These are phyloP conservation scores for Mercenaria mercenaria DNA, from an alignment of 1,140 invertebrate species.

Conservation along the genomic window DNA sequence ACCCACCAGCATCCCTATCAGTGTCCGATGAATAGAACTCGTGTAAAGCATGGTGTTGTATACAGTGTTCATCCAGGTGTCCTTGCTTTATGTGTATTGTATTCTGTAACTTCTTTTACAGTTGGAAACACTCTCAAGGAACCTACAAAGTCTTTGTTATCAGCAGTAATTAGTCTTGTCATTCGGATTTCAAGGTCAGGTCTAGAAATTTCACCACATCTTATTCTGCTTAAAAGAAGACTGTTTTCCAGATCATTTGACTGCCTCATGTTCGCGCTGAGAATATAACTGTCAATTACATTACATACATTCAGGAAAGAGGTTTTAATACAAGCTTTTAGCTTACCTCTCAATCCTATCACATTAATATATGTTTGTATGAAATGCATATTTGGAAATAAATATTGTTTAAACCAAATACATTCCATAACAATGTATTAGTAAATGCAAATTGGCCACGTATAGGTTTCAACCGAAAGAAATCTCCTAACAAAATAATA, in stretches of 20 bases:
- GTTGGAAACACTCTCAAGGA: background rate
- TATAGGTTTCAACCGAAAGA: conserved; percentile 7
- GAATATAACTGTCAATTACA: background rate
- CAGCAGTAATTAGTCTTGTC: background rate
- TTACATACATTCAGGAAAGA: too few relatives aligned
- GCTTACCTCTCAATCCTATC: too few relatives aligned
- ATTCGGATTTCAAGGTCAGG: background rate
- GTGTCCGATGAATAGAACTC: background rate
- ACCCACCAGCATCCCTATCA: background rate
- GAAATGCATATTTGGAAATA: too few relatives aligned
- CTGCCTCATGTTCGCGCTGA: background rate
- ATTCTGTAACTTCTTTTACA: background rate
- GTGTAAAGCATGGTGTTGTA: too few relatives aligned
- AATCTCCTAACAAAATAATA: conserved; percentile 51
- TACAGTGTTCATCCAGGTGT: too few relatives aligned
- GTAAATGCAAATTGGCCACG: background rate
- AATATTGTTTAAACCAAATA: too few relatives aligned
- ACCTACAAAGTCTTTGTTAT: background rate
- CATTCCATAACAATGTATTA: conserved; percentile 7
- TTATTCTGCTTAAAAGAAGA: background rate
- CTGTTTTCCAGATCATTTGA: background rate
- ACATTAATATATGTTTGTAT: too few relatives aligned
- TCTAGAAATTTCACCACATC: background rate
- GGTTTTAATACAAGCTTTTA: too few relatives aligned
- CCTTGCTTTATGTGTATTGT: too few relatives aligned